phyloP scores from a whole-genome alignment of 53 echinoderm and acorn worm genomes.

The Temnopleurus reevesii region DNA sequence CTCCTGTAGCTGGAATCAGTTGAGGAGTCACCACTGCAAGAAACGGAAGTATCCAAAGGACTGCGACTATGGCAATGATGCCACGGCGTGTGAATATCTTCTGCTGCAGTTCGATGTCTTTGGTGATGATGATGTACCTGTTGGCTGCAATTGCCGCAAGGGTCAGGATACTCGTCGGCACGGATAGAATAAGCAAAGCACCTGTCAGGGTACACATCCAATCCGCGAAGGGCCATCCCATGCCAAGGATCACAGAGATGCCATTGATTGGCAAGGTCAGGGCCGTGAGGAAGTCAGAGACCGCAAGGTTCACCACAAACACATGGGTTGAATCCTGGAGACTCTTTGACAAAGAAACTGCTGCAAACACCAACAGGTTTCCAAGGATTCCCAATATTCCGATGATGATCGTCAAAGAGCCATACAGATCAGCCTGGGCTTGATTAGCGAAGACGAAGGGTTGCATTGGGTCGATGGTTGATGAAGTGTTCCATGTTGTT shows the following conservation, averaged over 20 bases:
- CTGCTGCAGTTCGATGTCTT: neutral
- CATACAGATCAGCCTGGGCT: neutral
- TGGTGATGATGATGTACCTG: slow-evolving; percentile 46
- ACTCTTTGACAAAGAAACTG: slow-evolving; percentile 30
- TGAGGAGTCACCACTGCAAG: neutral
- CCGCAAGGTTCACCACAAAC: slow-evolving; percentile 57
- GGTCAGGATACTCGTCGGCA: slow-evolving; percentile 24
- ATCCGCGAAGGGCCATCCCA: slow-evolving; percentile 31
- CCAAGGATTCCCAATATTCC: slow-evolving; percentile 47
- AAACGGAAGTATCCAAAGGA: slow-evolving; percentile 21
- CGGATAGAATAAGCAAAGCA: neutral
- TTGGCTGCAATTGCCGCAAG: slow-evolving; percentile 31
- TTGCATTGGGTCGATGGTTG: neutral
- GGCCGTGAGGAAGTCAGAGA: slow-evolving; percentile 60
- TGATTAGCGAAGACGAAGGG: neutral
- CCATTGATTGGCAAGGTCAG: slow-evolving; percentile 54
- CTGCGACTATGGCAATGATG: neutral
- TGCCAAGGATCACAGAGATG: slow-evolving; percentile 26
- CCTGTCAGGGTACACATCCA: neutral
- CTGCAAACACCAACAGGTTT: slow-evolving; percentile 51
- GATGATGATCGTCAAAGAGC: neutral
- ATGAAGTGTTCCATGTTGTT: too few relatives aligned
- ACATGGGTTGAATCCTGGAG: slow-evolving; percentile 57
- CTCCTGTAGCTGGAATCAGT: slow-evolving; percentile 13
- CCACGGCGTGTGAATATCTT: neutral